phyloP scores from a whole-genome alignment of 2,797 vertebrate genomes.

The Iguana delicatissima region DNA sequence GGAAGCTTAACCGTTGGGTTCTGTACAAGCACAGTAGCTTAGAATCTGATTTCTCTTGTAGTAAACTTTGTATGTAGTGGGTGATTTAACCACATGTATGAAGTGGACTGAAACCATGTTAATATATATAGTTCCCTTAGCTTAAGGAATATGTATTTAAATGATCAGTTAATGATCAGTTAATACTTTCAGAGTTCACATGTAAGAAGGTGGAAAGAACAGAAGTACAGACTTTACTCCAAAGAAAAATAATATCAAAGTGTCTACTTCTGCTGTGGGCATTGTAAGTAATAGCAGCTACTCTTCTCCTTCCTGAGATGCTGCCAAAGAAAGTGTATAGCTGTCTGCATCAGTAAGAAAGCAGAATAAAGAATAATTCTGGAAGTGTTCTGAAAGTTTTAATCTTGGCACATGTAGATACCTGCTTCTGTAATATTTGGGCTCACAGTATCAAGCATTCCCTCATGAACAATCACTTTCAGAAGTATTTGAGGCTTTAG shows the following conservation, averaged over 20 bases:
- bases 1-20: not conserved
- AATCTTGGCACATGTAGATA: not conserved
- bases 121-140: not conserved
- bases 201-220: not conserved
- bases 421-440: not conserved
- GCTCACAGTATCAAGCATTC: not conserved
- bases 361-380: not conserved
- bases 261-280: not conserved
- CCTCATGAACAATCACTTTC: not conserved
- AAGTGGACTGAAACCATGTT: not conserved
- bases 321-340: not conserved
- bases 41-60: not conserved
- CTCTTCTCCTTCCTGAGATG: not conserved
- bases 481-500: not conserved
- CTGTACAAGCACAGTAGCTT: not conserved
- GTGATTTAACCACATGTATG: not conserved
- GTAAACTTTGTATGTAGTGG: not conserved
- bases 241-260: not conserved
- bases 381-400: not conserved
- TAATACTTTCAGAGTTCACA: too few species aligned
- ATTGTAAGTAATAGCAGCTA: not conserved
- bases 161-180: too few species aligned
- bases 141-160: not conserved
- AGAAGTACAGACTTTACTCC: not conserved
- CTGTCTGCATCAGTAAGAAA: not conserved